Percentiles rank a stretch among this genome's conserved stretches.
These are phyloP conservation scores for Manis javanica DNA, from an alignment of 2,797 vertebrate species.

Conservation along the genomic window DNA sequence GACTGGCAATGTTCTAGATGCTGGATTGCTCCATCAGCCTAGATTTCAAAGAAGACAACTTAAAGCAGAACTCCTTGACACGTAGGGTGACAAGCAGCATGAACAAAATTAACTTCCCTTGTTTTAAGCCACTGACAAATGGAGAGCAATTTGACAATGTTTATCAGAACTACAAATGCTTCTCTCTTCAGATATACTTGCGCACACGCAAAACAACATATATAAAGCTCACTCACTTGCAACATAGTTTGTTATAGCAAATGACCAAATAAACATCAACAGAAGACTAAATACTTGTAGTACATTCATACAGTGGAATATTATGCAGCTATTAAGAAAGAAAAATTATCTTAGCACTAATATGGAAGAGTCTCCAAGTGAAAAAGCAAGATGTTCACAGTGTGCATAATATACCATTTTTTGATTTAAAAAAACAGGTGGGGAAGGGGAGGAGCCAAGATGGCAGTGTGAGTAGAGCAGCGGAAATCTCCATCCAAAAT, in stretches of 20 bases:
- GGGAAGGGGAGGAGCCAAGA: no score
- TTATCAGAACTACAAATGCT: constrained; percentile 43
- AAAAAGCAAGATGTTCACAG: background rate
- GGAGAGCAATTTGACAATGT: background rate
- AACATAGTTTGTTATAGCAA: constrained; percentile 6
- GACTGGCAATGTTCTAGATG: background rate
- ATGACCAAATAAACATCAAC: background rate
- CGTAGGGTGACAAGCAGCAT: background rate
- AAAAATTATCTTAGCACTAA: constrained; percentile 3
- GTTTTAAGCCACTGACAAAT: constrained; percentile 38
- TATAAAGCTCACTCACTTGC: constrained; percentile 17
- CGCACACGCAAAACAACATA: background rate
- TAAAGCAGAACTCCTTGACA: constrained; percentile 12
- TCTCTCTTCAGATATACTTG: background rate
- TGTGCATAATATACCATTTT: background rate
- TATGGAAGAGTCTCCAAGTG: background rate
- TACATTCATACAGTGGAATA: background rate
- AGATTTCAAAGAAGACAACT: constrained; percentile 17
- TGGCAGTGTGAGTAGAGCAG: no score
- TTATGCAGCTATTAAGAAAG: background rate
- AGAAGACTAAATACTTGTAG: background rate
- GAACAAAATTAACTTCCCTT: constrained; percentile 16
- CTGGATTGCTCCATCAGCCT: background rate
- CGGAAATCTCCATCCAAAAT: no score
- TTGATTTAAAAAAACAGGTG: background rate